These are phyloP conservation scores for Epizoanthus stellaris DNA, from an alignment of 92 coral and sea anemone genomes.

Conservation along the genomic window DNA sequence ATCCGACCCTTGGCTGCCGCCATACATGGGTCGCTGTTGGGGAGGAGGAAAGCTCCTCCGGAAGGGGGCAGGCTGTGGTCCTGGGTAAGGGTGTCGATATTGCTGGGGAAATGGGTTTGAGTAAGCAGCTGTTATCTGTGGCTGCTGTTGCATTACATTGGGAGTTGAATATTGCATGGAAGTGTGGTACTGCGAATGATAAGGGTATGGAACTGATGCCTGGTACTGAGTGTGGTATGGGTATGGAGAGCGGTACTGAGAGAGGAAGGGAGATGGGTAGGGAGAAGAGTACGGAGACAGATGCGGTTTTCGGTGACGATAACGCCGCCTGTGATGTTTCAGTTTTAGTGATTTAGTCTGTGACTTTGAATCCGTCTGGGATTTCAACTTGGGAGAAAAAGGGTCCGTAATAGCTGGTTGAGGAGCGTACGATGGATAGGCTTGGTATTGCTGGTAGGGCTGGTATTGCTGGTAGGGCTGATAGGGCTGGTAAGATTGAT, in stretches of 20 bases:
- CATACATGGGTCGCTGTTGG: neutral
- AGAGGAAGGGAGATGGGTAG: neutral
- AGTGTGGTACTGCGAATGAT: neutral
- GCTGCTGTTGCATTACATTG: conserved; percentile 1
- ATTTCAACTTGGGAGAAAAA: neutral
- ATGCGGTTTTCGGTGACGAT: neutral
- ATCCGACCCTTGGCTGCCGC: conserved; percentile 27
- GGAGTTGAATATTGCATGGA: conserved; percentile 4
- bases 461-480: neutral
- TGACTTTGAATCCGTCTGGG: neutral
- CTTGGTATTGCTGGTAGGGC: conserved; percentile 27
- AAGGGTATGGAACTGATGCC: neutral
- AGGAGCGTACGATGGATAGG: conserved; percentile 1
- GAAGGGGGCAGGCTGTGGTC: neutral
- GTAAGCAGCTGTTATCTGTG: neutral
- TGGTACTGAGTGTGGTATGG: conserved; percentile 7
- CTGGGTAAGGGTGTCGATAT: neutral
- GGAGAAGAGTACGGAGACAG: neutral
- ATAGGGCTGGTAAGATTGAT: conserved; percentile 25
- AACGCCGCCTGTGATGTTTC: neutral
- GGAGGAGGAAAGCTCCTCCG: neutral
- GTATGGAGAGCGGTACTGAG: neutral
- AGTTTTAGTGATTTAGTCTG: neutral
- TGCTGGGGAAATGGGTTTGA: neutral
- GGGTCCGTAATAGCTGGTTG: neutral